Evolutionary conservation across 2,888 invertebrate genomes (phyloP), one percentile per base, ranked within the genome.

Genomic region (Amphipyra tragopoginis): DNA sequence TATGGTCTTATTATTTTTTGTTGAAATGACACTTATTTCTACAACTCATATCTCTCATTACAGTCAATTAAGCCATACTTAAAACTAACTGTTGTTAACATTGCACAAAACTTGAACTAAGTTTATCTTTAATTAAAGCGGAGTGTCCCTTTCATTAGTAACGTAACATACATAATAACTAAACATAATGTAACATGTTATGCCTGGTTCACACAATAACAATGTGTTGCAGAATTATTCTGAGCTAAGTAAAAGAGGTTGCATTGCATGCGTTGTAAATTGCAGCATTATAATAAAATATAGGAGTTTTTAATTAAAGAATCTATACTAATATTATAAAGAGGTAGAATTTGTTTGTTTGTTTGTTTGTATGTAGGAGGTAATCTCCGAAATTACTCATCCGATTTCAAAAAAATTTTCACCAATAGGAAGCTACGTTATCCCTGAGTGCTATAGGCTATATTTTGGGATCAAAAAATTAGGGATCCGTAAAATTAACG

Each of bases 181-280:
- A 66, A 48, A 66, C 48, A 40, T 34, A 43, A 61, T 70, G 52
- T 62, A 56, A 51, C 38, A 26, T 39, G 64, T 51, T 47, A 75
- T 53, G 70, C 64, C 52, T 26, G 36, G 42, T 70, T 75, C 64
- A 63, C 70, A 70, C 49, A 15, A 1, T 75, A 70, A 70, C 70
- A 75, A 75, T 75, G 26, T 36, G n/a, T 75, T 70, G 72, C 75
- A 71, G 48, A 38, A 42, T 68, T 68, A 51, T 73, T 9, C 21
- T 42, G 11, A 39, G 40, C 21, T 42, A 13, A 39, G 40, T 10
- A 43, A 43, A 7, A 40, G 43, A 21, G 14, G 15, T 53, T 70
- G 75, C 45, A 61, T 53, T 70, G 75, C 45, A 61, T 39, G 15
- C 3, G 13, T 50, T 55, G 48, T 9, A 42, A 33, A 62, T 70